Conservation (phyloP, 30 jellyfish, hydroid and myxozoan species). For the Chrysaora quinquecirrha region DNA sequence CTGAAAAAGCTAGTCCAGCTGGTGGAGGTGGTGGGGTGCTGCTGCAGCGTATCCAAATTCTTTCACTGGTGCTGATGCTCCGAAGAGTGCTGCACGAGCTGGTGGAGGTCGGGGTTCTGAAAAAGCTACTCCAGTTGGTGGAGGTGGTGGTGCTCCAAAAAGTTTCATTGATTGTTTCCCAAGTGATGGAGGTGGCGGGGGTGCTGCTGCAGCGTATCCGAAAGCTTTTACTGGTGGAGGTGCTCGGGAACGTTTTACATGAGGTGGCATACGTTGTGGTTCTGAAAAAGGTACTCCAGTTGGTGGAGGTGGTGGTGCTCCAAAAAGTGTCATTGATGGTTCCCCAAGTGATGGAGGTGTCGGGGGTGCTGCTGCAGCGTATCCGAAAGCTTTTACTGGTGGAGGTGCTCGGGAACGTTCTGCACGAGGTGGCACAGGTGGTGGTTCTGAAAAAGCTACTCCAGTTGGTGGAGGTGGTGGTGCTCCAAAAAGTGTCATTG, state of each 20-base stretch:
- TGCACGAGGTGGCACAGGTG: too few relatives aligned
- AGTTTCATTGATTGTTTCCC: not conserved
- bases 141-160: not conserved
- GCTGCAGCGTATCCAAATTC: not conserved
- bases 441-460: too few relatives aligned
- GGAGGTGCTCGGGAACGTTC: not conserved
- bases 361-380: not conserved
- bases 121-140: too few relatives aligned
- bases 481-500: not conserved
- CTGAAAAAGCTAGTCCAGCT: not conserved
- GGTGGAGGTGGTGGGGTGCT: too few relatives aligned
- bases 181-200: not conserved
- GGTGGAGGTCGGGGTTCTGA: too few relatives aligned
- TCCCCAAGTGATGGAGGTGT: not conserved
- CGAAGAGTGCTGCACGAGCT: too few relatives aligned
- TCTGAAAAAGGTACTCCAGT: too few relatives aligned
- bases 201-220: not conserved
- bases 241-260: too few relatives aligned
- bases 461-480: not conserved
- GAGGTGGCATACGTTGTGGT: too few relatives aligned
- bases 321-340: not conserved
- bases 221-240: not conserved
- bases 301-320: not conserved
- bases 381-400: not conserved
- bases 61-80: not conserved